Base-by-base conservation (phyloP, 2,888 invertebrate genomes). In the Ectemnius cavifrons region DNA sequence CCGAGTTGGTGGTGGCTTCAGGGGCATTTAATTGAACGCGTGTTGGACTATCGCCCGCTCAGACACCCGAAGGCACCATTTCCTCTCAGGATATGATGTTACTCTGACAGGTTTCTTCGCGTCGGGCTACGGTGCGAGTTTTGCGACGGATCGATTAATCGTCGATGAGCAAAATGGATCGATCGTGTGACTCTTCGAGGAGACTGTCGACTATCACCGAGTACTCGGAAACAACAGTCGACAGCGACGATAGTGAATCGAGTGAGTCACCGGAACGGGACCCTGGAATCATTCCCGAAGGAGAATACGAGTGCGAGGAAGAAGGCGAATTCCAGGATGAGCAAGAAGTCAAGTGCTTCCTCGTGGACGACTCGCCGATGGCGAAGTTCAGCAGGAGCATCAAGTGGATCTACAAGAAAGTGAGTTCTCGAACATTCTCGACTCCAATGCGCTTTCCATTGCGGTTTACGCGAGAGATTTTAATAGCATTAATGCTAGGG, bases 361-460 rank as follows among this genome's bases (percentile, higher is more conserved):
- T 88, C 70, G 74, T 87, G 68, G 88, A 89, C 77, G 86, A 89
- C 78, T 87, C 86, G 71, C 88, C 88, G 62, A 85, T 87, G 86
- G 88, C 85, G 46, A 87, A 85, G 66, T 89, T 88, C 76, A 81
- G 84, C 37, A 81, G 86, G 6, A 85, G 86, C 83, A 79, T 85
- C 85, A 88, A 87, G 82, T 88, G 87, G 89, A 83, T 87, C 83
- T 85, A 86, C 80, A 85, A 88, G 80, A 89, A 88, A 85, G 89
- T 89, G 78, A 87, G 87, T 87, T 52, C 49, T 52, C 47, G 52
- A 37, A 23, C 45, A 16, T 62, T 57, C 58, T 67, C 37, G 6
- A 6, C 0, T 37, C 8, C 37, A 37, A 37, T 37, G 37, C 8
- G 5, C 0, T 8, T 1, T 11, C 8, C 6, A 8, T 4, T 4